Base-by-base conservation (phyloP, 2,797 vertebrate species). In the Acanthis flammea region DNA sequence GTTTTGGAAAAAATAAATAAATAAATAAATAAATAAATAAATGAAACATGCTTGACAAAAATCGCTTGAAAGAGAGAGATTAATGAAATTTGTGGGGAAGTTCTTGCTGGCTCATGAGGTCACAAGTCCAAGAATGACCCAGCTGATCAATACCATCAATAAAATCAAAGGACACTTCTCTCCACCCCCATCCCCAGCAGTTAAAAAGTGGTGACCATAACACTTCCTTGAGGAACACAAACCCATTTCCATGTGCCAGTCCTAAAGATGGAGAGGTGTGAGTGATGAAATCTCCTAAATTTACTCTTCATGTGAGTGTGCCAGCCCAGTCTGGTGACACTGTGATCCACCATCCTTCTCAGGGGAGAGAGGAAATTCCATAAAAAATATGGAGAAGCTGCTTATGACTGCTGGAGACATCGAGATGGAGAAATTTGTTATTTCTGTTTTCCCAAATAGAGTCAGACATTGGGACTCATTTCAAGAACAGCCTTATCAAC, bases 371-470 rank as follows among this genome's bases (percentile, higher is more conserved):
- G 19, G 7, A 76, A 33, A 76, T 60, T 48, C 28, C 76, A 79
- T 17, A 48, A 67, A 62, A 62, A 12, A 5, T 22, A 7, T 4
- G 27, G 16, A 74, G 14, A 87, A 73, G 7, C 2, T 57, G 9
- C 24, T 51, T 72, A 28, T 16, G 21, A 13, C 18, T 50, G 21
- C 44, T 78, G 39, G 17, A 77, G 39, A 48, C 21, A 8, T 1
- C 1, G 0, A 4, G 15, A 33, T 44, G 47, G 22, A 80, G 6
- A 65, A 17, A 50, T 6, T 2, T 45, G 17, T 19, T 63, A 19
- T 44, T 82, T 75, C 28, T 48, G 2, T 62, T 61, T 80, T 12
- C 8, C 22, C 50, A 44, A 66, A 25, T 2, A 19, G 16, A 37
- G 35, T 37, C 57, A 58, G 57, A 58, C 17, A 37, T 27, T 58